Percentiles rank a stretch among this genome's conserved stretches.
Evolutionary conservation across 2,888 invertebrate species (phyloP).

Genomic region (Rambutsinella grinnellia): DNA sequence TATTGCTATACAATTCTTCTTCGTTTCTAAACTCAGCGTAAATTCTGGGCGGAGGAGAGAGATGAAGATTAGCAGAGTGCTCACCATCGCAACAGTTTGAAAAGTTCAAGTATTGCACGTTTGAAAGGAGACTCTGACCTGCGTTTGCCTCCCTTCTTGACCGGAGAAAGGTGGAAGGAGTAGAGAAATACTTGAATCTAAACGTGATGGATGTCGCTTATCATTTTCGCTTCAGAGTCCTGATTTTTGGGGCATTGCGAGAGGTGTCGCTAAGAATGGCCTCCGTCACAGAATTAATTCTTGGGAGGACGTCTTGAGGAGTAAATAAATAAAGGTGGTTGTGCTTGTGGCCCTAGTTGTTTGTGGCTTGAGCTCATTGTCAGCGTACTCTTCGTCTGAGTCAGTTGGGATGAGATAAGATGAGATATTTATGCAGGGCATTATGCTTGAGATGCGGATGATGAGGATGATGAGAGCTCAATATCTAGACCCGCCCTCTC

Average conservation of each 20-base stretch:
- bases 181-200: too few relatives aligned
- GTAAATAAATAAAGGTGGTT: conserved; percentile 42
- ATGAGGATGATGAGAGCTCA: conserved; percentile 37
- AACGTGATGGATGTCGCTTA: too few relatives aligned
- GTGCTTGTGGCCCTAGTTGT: conserved; percentile 7
- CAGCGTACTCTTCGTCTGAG: background rate
- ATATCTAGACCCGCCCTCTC: conserved; percentile 53
- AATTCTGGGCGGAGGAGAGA: too few relatives aligned
- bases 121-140: too few relatives aligned
- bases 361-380: conserved; percentile 1
- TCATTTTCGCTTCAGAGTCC: too few relatives aligned
- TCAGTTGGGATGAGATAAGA: background rate
- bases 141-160: too few relatives aligned
- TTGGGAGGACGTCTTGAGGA: background rate
- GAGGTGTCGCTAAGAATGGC: conserved; percentile 35
- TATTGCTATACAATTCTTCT: conserved; percentile 29
- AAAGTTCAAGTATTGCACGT: too few relatives aligned
- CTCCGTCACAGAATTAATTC: background rate
- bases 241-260: too few relatives aligned
- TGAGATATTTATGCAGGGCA: conserved; percentile 15
- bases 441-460: background rate
- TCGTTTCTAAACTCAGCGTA: too few relatives aligned
- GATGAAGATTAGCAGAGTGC: background rate
- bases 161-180: too few relatives aligned
- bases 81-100: too few relatives aligned